These are phyloP conservation scores for Hippocampus zosterae DNA, from an alignment of 2,113 vertebrate species.

Conservation along the genomic window DNA sequence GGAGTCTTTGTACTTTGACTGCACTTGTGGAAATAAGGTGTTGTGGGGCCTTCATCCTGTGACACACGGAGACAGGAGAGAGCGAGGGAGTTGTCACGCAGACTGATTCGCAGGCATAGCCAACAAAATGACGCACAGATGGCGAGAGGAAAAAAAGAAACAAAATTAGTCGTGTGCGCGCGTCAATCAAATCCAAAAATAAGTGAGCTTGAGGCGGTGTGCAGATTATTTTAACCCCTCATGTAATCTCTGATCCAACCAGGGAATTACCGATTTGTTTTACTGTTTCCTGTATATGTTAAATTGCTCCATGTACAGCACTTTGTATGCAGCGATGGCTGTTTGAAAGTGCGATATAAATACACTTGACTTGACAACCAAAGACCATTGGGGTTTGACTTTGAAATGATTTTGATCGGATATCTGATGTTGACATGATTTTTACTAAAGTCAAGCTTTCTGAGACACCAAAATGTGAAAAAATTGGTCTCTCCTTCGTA, in stretches of 20 bases:
- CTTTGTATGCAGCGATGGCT: too few species aligned
- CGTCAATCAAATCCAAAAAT: conserved; percentile 66
- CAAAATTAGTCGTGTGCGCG: conserved; percentile 30
- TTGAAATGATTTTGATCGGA: neutral
- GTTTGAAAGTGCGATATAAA: too few species aligned
- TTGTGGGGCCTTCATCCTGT: conserved; percentile 76
- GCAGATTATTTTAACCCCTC: conserved; percentile 64
- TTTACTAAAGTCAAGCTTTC: neutral
- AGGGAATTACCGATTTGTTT: too few species aligned
- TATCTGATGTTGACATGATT: neutral
- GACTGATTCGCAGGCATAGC: conserved; percentile 71
- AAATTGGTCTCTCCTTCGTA: neutral
- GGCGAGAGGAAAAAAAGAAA: conserved; percentile 10
- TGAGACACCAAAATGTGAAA: neutral
- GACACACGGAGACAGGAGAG: conserved; percentile 36
- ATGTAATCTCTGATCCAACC: conserved; percentile 39
- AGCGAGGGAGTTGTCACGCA: conserved; percentile 61
- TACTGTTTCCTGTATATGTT: too few species aligned
- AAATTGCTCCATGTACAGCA: too few species aligned
- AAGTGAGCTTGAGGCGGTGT: conserved; percentile 58
- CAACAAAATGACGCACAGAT: conserved; percentile 70
- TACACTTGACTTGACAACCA: too few species aligned
- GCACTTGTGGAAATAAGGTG: conserved; percentile 81
- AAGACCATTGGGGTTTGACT: neutral
- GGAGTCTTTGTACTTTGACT: conserved; percentile 80